phyloP scores from a whole-genome alignment of 2,888 invertebrate species.

The Machimus rusticus region DNA sequence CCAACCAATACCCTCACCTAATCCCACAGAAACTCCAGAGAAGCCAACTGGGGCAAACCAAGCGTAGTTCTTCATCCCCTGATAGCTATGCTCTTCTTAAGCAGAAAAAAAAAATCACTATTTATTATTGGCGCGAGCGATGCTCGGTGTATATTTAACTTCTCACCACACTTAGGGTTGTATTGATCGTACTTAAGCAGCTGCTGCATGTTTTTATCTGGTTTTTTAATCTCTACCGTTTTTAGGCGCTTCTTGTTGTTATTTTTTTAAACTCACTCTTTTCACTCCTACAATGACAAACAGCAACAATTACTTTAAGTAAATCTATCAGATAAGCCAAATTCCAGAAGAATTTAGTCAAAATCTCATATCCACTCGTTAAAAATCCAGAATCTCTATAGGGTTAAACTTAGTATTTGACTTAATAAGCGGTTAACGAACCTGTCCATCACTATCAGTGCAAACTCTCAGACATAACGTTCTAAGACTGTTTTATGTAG shows the following conservation, averaged over 20 bases:
- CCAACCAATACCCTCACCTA: neutral
- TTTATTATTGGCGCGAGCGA: slow-evolving; percentile 7
- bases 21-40: neutral
- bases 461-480: slow-evolving; percentile 24
- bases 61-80: neutral
- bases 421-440: neutral
- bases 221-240: neutral
- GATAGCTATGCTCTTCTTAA: neutral
- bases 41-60: neutral
- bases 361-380: slow-evolving; percentile 21
- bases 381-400: slow-evolving; percentile 18
- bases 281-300: neutral
- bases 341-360: neutral
- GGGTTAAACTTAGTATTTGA: neutral
- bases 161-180: slow-evolving; percentile 14
- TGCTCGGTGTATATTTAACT: neutral
- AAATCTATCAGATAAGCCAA: slow-evolving; percentile 3
- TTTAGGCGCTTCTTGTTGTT: slow-evolving; percentile 2
- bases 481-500: slow-evolving; percentile 38
- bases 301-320: neutral
- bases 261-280: neutral
- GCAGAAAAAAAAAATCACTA: neutral
- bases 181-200: neutral
- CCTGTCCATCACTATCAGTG: slow-evolving; percentile 35
- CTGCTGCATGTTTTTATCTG: neutral